Evolutionary conservation across 2,113 vertebrate genomes (phyloP).

Genomic region (Lasiurus borealis): DNA sequence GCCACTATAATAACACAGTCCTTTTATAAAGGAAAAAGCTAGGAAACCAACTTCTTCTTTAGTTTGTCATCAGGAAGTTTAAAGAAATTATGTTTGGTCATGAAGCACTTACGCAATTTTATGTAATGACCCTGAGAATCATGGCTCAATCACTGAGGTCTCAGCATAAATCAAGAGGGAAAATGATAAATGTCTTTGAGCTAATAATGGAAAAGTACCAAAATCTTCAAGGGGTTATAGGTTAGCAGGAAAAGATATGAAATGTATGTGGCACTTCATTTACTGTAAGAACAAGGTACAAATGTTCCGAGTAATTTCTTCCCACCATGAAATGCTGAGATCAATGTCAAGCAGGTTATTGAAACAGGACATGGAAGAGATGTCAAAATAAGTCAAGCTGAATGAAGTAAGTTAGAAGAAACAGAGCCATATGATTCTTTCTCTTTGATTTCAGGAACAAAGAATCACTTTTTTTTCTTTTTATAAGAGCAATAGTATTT

Average conservation of each 20-base stretch:
- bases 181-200: conserved; percentile 29
- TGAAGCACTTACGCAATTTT: background rate
- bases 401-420: conserved; percentile 61
- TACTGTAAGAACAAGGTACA: background rate
- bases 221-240: background rate
- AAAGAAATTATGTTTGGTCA: conserved; percentile 52
- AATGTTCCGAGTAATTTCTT: conserved; percentile 59
- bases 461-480: background rate
- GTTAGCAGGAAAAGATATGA: conserved; percentile 9
- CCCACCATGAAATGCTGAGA: conserved; percentile 21
- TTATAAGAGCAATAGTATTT: background rate
- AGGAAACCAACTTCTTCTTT: conserved; percentile 22
- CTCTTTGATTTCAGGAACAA: conserved; percentile 58
- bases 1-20: background rate
- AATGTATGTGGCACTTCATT: background rate
- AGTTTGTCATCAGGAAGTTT: conserved; percentile 21
- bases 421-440: background rate
- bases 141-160: background rate
- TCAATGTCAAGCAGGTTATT: background rate
- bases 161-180: conserved; percentile 34
- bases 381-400: conserved; percentile 54
- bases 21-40: conserved; percentile 20
- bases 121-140: background rate
- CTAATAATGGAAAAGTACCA: conserved; percentile 44
- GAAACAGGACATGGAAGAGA: background rate